phyloP scores from a whole-genome alignment of 1,140 invertebrate genomes.

The Sinonovacula constricta region DNA sequence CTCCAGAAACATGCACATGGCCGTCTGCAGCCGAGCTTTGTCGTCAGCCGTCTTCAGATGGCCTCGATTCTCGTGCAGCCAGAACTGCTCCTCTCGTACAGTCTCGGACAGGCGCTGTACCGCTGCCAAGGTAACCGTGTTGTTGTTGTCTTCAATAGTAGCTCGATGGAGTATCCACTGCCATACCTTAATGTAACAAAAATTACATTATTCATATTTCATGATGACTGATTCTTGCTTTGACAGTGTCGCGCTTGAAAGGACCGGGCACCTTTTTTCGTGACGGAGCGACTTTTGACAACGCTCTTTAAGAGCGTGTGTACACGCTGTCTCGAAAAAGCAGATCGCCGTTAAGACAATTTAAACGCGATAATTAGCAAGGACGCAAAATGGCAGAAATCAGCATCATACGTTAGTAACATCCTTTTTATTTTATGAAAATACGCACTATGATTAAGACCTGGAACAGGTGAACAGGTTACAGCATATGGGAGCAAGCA shows the following conservation, averaged over 20 bases:
- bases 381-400: too few species aligned
- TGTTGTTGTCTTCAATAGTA: slow-evolving; percentile 69
- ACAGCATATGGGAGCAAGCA: too few species aligned
- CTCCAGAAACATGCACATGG: slow-evolving; percentile 58
- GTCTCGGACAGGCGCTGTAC: slow-evolving; percentile 47
- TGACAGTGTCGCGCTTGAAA: neutral
- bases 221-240: neutral
- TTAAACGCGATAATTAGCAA: too few species aligned
- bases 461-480: too few species aligned
- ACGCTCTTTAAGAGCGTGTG: too few species aligned
- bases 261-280: neutral
- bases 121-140: slow-evolving; percentile 46
- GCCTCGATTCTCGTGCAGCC: slow-evolving; percentile 22
- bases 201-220: neutral
- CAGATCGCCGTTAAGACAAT: too few species aligned
- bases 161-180: slow-evolving; percentile 85
- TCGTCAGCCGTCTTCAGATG: slow-evolving; percentile 19
- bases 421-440: too few species aligned
- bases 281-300: too few species aligned
- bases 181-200: slow-evolving; percentile 82
- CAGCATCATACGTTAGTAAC: too few species aligned
- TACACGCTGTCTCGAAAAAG: too few species aligned
- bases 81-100: slow-evolving; percentile 27
- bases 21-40: slow-evolving; percentile 30
- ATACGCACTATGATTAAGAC: too few species aligned